Percentiles rank a stretch among this genome's conserved stretches.
phyloP scores from a whole-genome alignment of 2,888 invertebrate species.

The Drosophila pseudotalamancana region DNA sequence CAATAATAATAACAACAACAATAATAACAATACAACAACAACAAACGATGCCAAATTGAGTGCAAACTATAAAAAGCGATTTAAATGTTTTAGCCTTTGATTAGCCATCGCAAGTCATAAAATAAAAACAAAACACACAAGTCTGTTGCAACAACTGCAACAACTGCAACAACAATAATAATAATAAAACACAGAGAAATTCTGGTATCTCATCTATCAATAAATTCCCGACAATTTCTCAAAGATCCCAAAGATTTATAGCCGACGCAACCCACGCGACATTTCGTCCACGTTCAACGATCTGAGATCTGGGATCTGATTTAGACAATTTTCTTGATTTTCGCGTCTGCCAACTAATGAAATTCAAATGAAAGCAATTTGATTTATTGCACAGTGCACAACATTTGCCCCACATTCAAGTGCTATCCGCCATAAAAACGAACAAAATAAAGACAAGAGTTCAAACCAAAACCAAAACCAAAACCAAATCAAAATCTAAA shows the following conservation, averaged over 20 bases:
- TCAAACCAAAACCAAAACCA: slow-evolving; percentile 3
- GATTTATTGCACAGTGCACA: slow-evolving; percentile 74
- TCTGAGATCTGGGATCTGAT: too few species aligned
- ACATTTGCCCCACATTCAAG: slow-evolving; percentile 65
- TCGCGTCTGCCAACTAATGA: slow-evolving; percentile 41
- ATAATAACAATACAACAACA: slow-evolving; percentile 16
- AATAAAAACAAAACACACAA: slow-evolving; percentile 20
- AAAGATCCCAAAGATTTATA: slow-evolving; percentile 53
- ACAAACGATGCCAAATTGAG: slow-evolving; percentile 40
- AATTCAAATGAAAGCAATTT: slow-evolving; percentile 57
- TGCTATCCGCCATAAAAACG: slow-evolving; percentile 17
- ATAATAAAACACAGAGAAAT: slow-evolving; percentile 34
- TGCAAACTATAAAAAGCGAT: slow-evolving; percentile 61
- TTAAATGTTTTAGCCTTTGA: slow-evolving; percentile 54
- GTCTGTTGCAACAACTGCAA: slow-evolving; percentile 48
- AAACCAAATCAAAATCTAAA: slow-evolving; percentile 5
- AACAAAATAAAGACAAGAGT: slow-evolving; percentile 11
- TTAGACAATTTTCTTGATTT: slow-evolving; percentile 28
- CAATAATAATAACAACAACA: not conserved
- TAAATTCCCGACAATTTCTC: slow-evolving; percentile 36
- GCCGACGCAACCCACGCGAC: slow-evolving; percentile 70
- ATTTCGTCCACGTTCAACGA: slow-evolving; percentile 21
- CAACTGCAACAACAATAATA: slow-evolving; percentile 38
- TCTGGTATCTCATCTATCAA: slow-evolving; percentile 31
- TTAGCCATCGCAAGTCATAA: slow-evolving; percentile 45